phyloP scores from a whole-genome alignment of 2,797 vertebrate species.

The Urocyon cinereoargenteus region DNA sequence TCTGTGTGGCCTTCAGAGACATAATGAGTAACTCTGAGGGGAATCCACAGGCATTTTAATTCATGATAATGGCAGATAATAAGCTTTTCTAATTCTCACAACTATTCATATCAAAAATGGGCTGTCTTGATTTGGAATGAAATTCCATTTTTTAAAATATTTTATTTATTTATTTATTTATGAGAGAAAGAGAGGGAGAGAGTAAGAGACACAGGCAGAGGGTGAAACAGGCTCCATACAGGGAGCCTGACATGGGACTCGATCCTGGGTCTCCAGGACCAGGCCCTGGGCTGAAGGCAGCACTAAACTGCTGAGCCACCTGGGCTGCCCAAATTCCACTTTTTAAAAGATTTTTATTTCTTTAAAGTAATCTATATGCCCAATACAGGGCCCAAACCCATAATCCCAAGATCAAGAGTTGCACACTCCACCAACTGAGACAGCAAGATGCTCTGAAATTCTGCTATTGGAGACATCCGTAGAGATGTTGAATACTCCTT shows the following conservation, averaged over 20 bases:
- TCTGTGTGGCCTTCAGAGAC: not conserved
- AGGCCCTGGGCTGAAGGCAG: no score
- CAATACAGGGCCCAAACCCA: not conserved
- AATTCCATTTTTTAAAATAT: not conserved
- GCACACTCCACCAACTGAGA: not conserved
- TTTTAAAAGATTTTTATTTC: not conserved
- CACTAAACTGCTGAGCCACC: no score
- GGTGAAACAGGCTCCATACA: no score
- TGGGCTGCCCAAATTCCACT: no score
- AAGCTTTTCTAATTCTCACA: not conserved
- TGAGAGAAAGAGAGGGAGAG: no score
- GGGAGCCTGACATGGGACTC: no score
- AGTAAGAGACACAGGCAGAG: no score
- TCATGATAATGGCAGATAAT: not conserved
- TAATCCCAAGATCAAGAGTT: not conserved
- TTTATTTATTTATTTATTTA: no score
- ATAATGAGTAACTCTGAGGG: not conserved
- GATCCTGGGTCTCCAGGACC: no score
- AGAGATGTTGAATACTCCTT: not conserved
- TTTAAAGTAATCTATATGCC: not conserved
- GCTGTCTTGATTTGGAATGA: not conserved
- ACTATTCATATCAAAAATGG: not conserved
- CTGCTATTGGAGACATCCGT: not conserved
- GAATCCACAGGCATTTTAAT: not conserved
- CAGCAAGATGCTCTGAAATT: not conserved